phyloP scores from a whole-genome alignment of 2,888 invertebrate species.

The Melolontha melolontha region DNA sequence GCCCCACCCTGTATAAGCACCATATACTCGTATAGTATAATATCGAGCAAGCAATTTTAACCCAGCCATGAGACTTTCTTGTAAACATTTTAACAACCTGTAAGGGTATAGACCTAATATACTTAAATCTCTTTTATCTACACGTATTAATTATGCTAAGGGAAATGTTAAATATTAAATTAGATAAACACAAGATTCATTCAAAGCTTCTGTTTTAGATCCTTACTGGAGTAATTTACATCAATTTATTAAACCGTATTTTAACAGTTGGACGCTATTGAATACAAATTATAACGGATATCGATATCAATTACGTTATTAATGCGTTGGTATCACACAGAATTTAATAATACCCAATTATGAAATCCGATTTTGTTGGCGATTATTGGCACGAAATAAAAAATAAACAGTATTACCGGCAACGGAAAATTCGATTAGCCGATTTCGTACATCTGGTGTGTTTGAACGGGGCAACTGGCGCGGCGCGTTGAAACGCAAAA shows the following conservation, averaged over 20 bases:
- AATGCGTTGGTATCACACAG: conserved; percentile 13
- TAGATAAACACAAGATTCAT: no score
- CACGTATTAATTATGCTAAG: no score
- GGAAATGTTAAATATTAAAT: no score
- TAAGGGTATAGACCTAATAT: no score
- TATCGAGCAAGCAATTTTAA: no score
- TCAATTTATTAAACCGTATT: conserved; percentile 19
- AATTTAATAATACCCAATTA: conserved; percentile 32
- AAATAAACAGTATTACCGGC: conserved; percentile 23
- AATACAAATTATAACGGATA: conserved; percentile 19
- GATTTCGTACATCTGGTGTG: conserved; percentile 18
- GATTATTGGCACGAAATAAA: conserved; percentile 9
- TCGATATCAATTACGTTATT: conserved; percentile 17
- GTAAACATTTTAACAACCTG: no score
- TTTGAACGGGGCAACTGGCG: not conserved
- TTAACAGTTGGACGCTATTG: not conserved
- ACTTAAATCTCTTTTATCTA: no score
- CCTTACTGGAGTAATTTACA: no score
- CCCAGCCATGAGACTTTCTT: no score
- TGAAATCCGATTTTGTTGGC: conserved; percentile 1
- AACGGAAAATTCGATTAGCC: conserved; percentile 23
- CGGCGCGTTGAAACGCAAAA: not conserved
- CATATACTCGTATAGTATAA: no score
- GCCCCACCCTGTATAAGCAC: no score
- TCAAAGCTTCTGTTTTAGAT: no score